Percentiles rank a stretch among this genome's conserved stretches.
These are phyloP conservation scores for Melanerpes aurifrons DNA, from an alignment of 2,113 vertebrate species.

Conservation along the genomic window DNA sequence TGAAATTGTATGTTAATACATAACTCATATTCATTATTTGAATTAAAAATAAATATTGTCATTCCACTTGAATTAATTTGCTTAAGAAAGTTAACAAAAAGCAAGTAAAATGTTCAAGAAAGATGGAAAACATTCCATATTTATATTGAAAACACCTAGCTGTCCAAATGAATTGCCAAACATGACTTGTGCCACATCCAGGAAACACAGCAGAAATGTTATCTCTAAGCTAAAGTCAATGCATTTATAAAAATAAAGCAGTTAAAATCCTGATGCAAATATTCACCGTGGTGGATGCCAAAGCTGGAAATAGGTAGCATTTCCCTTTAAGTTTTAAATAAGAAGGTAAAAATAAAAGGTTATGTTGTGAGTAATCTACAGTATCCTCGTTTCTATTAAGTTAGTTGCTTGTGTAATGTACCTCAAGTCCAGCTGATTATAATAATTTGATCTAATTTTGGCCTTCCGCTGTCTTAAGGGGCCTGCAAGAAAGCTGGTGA, in stretches of 20 bases:
- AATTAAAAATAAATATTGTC: neutral
- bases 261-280: neutral
- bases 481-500: too few species aligned
- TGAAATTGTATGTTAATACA: neutral
- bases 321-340: neutral
- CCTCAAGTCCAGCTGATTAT: neutral
- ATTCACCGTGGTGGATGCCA: neutral
- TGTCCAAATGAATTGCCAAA: neutral
- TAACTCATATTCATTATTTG: neutral
- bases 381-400: neutral
- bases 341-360: neutral
- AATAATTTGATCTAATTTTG: neutral
- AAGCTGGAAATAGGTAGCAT: neutral
- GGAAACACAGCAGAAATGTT: neutral
- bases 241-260: neutral
- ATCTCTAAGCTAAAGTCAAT: neutral
- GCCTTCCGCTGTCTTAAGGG: too few species aligned
- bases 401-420: neutral
- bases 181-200: neutral
- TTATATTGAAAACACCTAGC: neutral
- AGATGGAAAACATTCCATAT: neutral
- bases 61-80: neutral
- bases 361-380: neutral
- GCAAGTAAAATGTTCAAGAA: neutral
- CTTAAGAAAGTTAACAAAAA: neutral